These are phyloP conservation scores for Lutjanus campechanus DNA, from an alignment of 2,797 vertebrate genomes.

Conservation along the genomic window DNA sequence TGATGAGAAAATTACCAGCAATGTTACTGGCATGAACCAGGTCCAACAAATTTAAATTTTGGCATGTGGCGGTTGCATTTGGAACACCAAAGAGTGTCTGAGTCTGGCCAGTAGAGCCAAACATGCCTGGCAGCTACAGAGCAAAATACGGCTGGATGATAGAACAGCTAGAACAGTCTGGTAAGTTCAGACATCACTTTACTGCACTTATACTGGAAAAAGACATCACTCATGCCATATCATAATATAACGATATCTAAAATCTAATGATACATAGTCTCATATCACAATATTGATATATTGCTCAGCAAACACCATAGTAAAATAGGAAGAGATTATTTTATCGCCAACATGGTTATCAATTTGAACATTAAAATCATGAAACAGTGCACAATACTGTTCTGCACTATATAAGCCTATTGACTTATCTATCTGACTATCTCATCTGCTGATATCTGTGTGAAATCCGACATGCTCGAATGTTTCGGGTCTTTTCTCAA, in stretches of 20 bases:
- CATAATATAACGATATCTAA: too few relatives aligned
- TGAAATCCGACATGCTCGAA: constrained; percentile 10
- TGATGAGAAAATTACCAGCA: constrained; percentile 1
- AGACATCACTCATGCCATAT: too few relatives aligned
- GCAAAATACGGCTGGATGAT: not conserved
- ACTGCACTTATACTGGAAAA: too few relatives aligned
- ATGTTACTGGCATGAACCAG: constrained; percentile 18
- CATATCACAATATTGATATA: too few relatives aligned
- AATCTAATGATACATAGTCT: too few relatives aligned
- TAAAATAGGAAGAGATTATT: not conserved
- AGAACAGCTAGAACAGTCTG: too few relatives aligned
- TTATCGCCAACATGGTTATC: not conserved
- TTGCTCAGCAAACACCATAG: not conserved
- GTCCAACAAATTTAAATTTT: constrained; percentile 28
- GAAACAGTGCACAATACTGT: not conserved
- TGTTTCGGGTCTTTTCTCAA: constrained; percentile 32
- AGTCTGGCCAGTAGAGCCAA: not conserved
- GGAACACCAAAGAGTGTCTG: constrained; percentile 20
- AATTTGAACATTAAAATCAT: not conserved
- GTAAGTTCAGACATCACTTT: too few relatives aligned
- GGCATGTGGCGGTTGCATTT: constrained; percentile 3
- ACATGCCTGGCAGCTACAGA: constrained; percentile 16
- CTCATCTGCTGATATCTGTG: not conserved
- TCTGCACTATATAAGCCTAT: not conserved
- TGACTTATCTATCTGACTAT: too few relatives aligned